Base-by-base conservation (phyloP, 2,888 invertebrate genomes). In the Ommatoiulus sabulosus region DNA sequence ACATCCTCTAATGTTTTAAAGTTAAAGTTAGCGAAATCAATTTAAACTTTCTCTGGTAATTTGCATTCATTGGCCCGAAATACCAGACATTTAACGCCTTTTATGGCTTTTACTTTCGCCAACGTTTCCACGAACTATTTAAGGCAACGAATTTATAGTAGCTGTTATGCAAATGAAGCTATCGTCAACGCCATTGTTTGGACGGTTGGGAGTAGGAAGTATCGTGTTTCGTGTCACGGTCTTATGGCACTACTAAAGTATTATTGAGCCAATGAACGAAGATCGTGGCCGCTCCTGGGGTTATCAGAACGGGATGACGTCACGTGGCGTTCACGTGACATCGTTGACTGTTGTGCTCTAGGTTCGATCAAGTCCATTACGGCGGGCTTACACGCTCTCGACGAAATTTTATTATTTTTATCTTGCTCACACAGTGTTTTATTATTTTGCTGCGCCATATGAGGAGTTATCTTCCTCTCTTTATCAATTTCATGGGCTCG, bases 341-440 rank as follows among this genome's bases (percentile, higher is more conserved):
- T 35, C 15, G 35, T 3, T 1, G 80, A 15, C 80, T 35, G 35
- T 80, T 80, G 80, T 35, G 80, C 10, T 80, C 1, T 10, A 80
- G 4, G 80, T 35, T 35, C 35, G 35, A 80, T 12, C 35, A 24
- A 35, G 80, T 35, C 80, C 80, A 35, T 35, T 80, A 35, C 80
- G 7, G 12, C 24, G 10, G 80, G 80, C 80, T 35, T 80, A 35
- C 35, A 35, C 35, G 15, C 80, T 80, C 80, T 24, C 10, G 35
- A 12, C 80, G 35, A 35, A 35, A 80, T 80, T 80, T 80, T 80
- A 80, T 80, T 80, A 80, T 80, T 80, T 80, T 80, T 80, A 80
- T 80, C 80, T 80, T 80, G 80, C 80, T 80, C 80, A 35, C 80
- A 80, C 80, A 80, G 80, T 7, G 35, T 80, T 80, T 80, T 24